Conservation (phyloP, 2,888 invertebrate species). For the Augiades crinisus region DNA sequence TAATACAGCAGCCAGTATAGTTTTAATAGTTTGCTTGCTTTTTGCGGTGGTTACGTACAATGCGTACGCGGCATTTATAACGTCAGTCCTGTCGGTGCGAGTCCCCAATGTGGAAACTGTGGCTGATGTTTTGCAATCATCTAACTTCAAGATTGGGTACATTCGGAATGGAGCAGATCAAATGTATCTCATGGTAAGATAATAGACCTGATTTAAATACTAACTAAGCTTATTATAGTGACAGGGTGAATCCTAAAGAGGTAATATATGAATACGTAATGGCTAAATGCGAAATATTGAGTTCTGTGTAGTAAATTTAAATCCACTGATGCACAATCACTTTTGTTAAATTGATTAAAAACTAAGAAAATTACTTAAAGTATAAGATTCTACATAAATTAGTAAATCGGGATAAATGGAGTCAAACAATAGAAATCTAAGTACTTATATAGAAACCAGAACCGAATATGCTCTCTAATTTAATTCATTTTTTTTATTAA, state of each 20-base stretch:
- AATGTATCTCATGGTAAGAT: slow-evolving; percentile 82
- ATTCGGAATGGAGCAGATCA: slow-evolving; percentile 82
- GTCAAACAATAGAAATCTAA: too few species aligned
- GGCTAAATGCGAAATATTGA: too few species aligned
- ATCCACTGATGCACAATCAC: too few species aligned
- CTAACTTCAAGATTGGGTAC: slow-evolving; percentile 83
- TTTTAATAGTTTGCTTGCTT: slow-evolving; percentile 79
- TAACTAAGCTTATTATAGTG: too few species aligned
- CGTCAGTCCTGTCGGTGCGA: slow-evolving; percentile 83
- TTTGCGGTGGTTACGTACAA: slow-evolving; percentile 84
- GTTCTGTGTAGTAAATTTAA: too few species aligned
- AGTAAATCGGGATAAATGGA: too few species aligned
- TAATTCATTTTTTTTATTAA: not conserved
- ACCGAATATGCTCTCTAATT: too few species aligned
- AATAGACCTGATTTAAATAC: too few species aligned
- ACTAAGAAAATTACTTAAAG: not conserved
- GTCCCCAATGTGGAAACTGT: slow-evolving; percentile 80
- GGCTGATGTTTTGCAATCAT: slow-evolving; percentile 77
- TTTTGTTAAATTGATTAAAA: not conserved
- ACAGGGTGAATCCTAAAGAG: too few species aligned
- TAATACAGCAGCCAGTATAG: slow-evolving; percentile 78
- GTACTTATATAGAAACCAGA: too few species aligned
- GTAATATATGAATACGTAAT: too few species aligned
- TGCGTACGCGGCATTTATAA: slow-evolving; percentile 85
- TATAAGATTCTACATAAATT: too few species aligned